phyloP scores from a whole-genome alignment of 2,113 vertebrate genomes.

The Corythornis vintsioides region DNA sequence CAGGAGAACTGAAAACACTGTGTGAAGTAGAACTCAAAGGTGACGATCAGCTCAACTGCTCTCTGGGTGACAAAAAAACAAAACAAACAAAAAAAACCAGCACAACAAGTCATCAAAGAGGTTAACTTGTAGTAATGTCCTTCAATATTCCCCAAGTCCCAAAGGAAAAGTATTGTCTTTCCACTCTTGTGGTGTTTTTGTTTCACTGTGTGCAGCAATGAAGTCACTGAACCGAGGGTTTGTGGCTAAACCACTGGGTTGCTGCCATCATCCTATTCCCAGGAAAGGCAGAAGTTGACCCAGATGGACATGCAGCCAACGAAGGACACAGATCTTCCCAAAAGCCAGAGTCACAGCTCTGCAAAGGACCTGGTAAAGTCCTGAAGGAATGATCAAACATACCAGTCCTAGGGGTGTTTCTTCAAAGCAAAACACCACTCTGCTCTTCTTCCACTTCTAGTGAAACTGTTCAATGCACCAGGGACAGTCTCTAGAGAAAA shows the following conservation, averaged over 20 bases:
- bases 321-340: not conserved
- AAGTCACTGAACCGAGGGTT: constrained; percentile 5
- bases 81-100: too few relatives aligned
- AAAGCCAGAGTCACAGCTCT: not conserved
- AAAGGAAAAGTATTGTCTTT: not conserved
- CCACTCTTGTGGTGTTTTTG: not conserved
- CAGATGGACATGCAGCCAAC: not conserved
- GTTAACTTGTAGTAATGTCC: not conserved
- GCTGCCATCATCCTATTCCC: not conserved
- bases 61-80: not conserved
- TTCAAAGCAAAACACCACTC: not conserved
- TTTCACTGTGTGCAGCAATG: not conserved
- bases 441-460: not conserved
- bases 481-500: not conserved
- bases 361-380: not conserved
- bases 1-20: not conserved
- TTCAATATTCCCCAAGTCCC: not conserved
- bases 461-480: not conserved
- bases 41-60: not conserved
- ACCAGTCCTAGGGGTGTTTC: not conserved
- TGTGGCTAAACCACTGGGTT: not conserved
- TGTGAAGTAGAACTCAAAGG: not conserved
- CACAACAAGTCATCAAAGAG: not conserved
- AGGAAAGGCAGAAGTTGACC: not conserved
- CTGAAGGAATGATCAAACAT: not conserved